These are phyloP conservation scores for Rattus norvegicus DNA, from an alignment of 2,113 vertebrate genomes.

Conservation along the genomic window DNA sequence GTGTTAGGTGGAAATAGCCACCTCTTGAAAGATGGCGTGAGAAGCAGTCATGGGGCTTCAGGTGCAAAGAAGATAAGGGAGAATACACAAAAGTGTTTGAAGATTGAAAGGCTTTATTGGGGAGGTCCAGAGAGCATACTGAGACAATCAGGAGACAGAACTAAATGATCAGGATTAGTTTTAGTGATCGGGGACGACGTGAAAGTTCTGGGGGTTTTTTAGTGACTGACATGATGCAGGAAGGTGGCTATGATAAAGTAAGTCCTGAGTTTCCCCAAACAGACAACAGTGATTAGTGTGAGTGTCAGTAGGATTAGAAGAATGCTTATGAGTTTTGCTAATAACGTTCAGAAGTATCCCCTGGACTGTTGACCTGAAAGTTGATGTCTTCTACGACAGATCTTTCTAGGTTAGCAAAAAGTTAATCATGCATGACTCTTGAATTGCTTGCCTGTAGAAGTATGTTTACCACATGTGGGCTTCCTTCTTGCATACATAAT, in stretches of 20 bases:
- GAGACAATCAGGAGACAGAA: background rate
- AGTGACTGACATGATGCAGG: background rate
- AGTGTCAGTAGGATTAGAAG: background rate
- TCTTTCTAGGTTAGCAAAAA: background rate
- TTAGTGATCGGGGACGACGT: background rate
- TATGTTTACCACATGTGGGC: fast-evolving
- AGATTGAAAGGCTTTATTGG: background rate
- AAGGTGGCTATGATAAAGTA: background rate
- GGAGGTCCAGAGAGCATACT: background rate
- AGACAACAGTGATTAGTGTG: background rate
- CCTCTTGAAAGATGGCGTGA: background rate
- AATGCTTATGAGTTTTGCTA: background rate
- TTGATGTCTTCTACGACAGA: background rate
- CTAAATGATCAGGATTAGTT: background rate
- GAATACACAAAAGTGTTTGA: background rate
- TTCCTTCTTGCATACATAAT: background rate
- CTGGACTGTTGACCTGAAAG: background rate
- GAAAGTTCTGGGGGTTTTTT: background rate
- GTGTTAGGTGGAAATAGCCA: background rate
- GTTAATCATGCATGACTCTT: background rate
- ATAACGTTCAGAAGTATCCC: background rate
- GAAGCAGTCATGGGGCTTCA: background rate
- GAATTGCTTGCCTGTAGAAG: background rate
- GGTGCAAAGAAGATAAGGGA: background rate
- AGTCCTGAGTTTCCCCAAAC: background rate